Evolutionary conservation across 2,797 vertebrate genomes (phyloP), one percentile per base, ranked within the genome.

Genomic region (Epinephelus malabaricus): DNA sequence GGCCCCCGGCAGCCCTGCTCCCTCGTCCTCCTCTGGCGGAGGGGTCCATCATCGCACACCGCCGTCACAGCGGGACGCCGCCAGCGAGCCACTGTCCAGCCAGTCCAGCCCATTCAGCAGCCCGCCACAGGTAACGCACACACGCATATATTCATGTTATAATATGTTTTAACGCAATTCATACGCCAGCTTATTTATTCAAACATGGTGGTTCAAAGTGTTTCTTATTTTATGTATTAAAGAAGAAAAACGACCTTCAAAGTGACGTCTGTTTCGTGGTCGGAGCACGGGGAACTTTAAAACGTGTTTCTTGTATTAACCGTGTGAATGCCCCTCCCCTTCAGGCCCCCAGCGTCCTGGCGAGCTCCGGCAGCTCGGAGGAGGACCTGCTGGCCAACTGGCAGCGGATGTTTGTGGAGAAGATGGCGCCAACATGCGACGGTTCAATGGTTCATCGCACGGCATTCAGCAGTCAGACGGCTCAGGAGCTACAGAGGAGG

Each of bases 321-420:
- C 0, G 11, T 43, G 9, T 43, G 17, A 47, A 47, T 15, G 15
- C 17, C 15, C 46, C 46, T 15, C 46, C n/a, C n/a, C 0, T 18
- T 6, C 75, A 96, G 58, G 91, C 95, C 2, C 96, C 94, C 68
- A 97, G 97, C 34, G 91, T 97, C 25, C 96, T 96, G 0, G 96
- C 97, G 49, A 98, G 97, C 92, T 98, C 97, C 0, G 96, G 96
- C 70, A 98, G 97, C 92, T 99, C 97, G 0, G 98, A 99, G 90
- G 97, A 98, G 80, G 98, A 99, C 84, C 93, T 99, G 43, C 88
- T 99, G 61, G 95, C 97, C 75, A 99, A 97, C 92, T 99, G 98
- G 98, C 98, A 98, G 89, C 95, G 97, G 2, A 97, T 97, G 89
- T 99, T 99, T 72, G 98, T 99, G 76, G 98, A 98, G 87, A 98